Evolutionary conservation across 2,797 vertebrate genomes (phyloP).

Genomic region (Mus minutoides): DNA sequence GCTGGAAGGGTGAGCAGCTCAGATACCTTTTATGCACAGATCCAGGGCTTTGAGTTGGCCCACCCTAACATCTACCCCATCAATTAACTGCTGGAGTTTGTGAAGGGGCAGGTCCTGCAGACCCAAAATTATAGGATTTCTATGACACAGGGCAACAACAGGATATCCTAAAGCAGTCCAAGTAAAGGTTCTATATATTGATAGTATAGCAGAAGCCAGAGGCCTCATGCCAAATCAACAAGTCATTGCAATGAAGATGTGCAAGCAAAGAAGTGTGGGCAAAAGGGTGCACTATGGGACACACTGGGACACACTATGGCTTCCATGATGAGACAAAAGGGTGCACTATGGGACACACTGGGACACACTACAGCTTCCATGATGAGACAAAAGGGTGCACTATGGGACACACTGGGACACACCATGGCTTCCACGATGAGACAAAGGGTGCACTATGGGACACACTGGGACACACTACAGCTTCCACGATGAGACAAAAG

Average conservation of each 20-base stretch:
- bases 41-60: not conserved
- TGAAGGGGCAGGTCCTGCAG: not conserved
- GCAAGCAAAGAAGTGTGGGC: not conserved
- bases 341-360: no score
- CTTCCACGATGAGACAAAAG: no score
- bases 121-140: not conserved
- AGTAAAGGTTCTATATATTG: not conserved
- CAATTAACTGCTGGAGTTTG: not conserved
- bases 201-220: not conserved
- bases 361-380: no score
- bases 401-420: no score
- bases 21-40: not conserved
- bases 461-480: no score
- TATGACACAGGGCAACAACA: not conserved
- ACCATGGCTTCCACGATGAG: no score
- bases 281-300: no score
- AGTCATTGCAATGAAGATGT: not conserved
- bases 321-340: no score
- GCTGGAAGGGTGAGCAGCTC: not conserved
- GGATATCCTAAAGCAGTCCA: not conserved
- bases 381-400: no score
- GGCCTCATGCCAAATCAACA: not conserved
- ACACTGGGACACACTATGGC: no score
- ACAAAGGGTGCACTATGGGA: no score
- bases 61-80: not conserved